Base-by-base conservation (phyloP, 2,888 invertebrate genomes). In the Byasa hedistus region DNA sequence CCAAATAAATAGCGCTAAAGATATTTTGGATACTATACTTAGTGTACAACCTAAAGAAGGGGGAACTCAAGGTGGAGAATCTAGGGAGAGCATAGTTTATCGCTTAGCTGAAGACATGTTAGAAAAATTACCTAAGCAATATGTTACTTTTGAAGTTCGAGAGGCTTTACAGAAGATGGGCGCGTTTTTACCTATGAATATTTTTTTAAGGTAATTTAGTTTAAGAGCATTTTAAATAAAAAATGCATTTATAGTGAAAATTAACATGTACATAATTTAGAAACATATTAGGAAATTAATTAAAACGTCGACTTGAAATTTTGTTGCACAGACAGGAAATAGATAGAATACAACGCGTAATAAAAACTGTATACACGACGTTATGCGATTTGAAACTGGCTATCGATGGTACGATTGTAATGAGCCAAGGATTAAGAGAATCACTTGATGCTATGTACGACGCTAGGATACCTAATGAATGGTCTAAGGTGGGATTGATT, bases 11-110 rank as follows among this genome's bases (percentile, higher is more conserved):
- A 98, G 98, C 57, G 98, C 98, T 32, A 97, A 97, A 89, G 96
- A 95, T 72, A 98, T 99, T 79, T 92, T 99, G 77, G 97, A 98
- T 79, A 98, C 98, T 0, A 98, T 99, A 76, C 92, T 99, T 55
- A 98, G 95, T 82, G 98, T 99, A n/a, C 98, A 99, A 80, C 99
- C 99, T 0, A 99, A 99, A 81, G 98, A 99, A 90, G 96, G 98
- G 8, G 97, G 97, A 0, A 94, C 95, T 23, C 95, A 96, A 69
- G 97, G 97, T 0, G 98, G 98, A 0, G 98, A 99, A 90, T 97
- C 97, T 0, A 93, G 98, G 74, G 99, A 99, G 86, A 96, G 95
- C 74, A 95, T 98, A 57, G 98, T 98, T 5, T 98, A 98, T 86
- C 94, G 95, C 75, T 92, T 98, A 75, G 98, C 98, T 10, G 96